Percentiles rank a stretch among this genome's conserved stretches.
phyloP scores from a whole-genome alignment of 2,797 vertebrate species.

The Triplophysa bombifrons region DNA sequence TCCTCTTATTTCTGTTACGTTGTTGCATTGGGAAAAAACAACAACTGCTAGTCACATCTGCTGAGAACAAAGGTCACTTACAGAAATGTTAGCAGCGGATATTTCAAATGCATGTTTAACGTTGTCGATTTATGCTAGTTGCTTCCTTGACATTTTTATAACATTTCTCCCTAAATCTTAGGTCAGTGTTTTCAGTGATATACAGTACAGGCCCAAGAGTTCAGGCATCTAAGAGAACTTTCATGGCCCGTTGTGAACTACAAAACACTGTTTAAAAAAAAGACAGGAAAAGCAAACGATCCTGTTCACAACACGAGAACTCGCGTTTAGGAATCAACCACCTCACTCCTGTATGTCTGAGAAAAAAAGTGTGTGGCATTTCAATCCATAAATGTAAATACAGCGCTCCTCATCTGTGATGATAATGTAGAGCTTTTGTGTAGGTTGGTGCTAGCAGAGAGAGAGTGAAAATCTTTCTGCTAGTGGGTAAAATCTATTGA shows the following conservation, averaged over 20 bases:
- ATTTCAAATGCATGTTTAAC: constrained; percentile 45
- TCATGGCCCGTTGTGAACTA: constrained; percentile 49
- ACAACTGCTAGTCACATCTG: constrained; percentile 26
- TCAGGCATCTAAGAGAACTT: constrained; percentile 42
- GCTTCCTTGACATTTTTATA: constrained; percentile 42
- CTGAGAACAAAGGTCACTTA: constrained; percentile 41
- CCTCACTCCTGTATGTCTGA: constrained; percentile 43
- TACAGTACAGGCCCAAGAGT: constrained; percentile 29
- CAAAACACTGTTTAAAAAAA: background rate
- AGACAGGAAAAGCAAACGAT: background rate
- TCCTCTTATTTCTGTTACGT: background rate
- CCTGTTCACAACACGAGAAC: constrained; percentile 1
- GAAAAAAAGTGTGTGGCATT: constrained; percentile 62
- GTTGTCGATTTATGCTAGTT: constrained; percentile 35
- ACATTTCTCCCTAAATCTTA: constrained; percentile 49
- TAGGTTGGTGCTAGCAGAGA: constrained; percentile 66
- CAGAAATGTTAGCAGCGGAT: constrained; percentile 23
- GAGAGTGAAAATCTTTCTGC: constrained; percentile 61
- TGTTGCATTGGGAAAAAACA: background rate
- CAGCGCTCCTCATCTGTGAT: constrained; percentile 72
- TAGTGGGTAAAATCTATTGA: constrained; percentile 79
- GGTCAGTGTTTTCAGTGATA: constrained; percentile 44
- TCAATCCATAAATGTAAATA: constrained; percentile 82
- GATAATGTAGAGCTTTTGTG: constrained; percentile 77
- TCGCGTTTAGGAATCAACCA: constrained; percentile 15